phyloP scores from a whole-genome alignment of 2,113 vertebrate species.

The Coryphaenoides rupestris region DNA sequence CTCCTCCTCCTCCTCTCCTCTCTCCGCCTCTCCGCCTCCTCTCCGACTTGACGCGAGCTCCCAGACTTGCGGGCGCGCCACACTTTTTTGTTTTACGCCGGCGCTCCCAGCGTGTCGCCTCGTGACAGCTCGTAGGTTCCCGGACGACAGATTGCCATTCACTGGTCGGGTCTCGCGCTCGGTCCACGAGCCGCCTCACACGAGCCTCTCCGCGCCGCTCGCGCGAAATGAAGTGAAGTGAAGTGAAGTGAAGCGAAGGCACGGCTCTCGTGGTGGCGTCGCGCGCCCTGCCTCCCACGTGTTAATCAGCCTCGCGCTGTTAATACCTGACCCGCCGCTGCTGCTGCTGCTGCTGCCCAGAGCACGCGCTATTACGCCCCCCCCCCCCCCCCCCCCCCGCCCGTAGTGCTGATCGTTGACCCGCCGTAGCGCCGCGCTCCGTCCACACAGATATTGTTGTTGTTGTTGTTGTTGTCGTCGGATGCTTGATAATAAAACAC shows the following conservation, averaged over 20 bases:
- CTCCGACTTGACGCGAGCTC: too few species aligned
- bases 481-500: not conserved
- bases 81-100: conserved; percentile 64
- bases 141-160: conserved; percentile 76
- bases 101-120: conserved; percentile 69
- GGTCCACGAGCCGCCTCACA: conserved; percentile 18
- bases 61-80: conserved; percentile 72
- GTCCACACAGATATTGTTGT: not conserved
- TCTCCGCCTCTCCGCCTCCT: conserved; percentile 56
- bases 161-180: conserved; percentile 61
- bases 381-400: too few species aligned
- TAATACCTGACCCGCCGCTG: conserved; percentile 79
- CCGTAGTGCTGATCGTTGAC: conserved; percentile 70
- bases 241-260: too few species aligned
- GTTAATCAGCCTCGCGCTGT: conserved; percentile 76
- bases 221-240: too few species aligned
- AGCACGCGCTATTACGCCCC: conserved; percentile 74
- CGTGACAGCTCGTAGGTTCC: conserved; percentile 71
- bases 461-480: too few species aligned
- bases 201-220: conserved; percentile 54
- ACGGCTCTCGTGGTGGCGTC: conserved; percentile 64
- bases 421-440: conserved; percentile 38
- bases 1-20: too few species aligned
- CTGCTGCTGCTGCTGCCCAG: too few species aligned
- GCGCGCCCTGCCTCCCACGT: conserved; percentile 76